Evolutionary conservation across 2,888 invertebrate genomes (phyloP), one percentile per base, ranked within the genome.

Genomic region (Sialis fuliginosa): DNA sequence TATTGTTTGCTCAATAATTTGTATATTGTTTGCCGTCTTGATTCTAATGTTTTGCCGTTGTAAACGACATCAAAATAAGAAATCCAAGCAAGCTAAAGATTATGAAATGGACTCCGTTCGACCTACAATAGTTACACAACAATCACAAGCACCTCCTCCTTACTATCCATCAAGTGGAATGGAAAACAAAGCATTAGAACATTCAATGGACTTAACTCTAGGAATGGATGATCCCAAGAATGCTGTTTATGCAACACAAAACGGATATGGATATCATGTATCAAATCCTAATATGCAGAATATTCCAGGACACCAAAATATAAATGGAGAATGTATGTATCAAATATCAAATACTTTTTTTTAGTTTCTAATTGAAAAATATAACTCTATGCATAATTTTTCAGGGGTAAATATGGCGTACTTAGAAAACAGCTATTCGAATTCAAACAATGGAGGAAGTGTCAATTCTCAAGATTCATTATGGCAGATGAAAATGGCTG

Each of bases 381-480:
- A n/a, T 34, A 34, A 34, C 33, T n/a, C n/a, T 44, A 10, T 44
- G 12, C 10, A 30, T 8, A 48, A 9, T 31, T 51, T 52, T 61
- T 8, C 65, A 85, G 86, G 86, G 79, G 80, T 81, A 52, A 87
- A 87, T 66, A 85, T 87, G 81, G 86, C 82, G 52, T 90, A 89
- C 68, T 79, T 88, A 68, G 90, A 90, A 63, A 88, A 88, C 67
- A 88, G 87, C 64, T 90, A 90, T 67, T 86, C 89, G 49, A 90
- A 90, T 64, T 90, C 89, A 50, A 90, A 90, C 69, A 89, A 90
- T 64, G 90, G 90, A n/a, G 91, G 91, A 54, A 90, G 90, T 57
- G 90, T 91, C 48, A 90, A 92, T 69, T 91, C 90, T 5, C 91
- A 91, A 65, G 90, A 91, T 64, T 91, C 91, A 37, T 68, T 92